Evolutionary conservation across 2,888 invertebrate species (phyloP), one percentile per base, ranked within the genome.

Genomic region (Synergus itoensis): DNA sequence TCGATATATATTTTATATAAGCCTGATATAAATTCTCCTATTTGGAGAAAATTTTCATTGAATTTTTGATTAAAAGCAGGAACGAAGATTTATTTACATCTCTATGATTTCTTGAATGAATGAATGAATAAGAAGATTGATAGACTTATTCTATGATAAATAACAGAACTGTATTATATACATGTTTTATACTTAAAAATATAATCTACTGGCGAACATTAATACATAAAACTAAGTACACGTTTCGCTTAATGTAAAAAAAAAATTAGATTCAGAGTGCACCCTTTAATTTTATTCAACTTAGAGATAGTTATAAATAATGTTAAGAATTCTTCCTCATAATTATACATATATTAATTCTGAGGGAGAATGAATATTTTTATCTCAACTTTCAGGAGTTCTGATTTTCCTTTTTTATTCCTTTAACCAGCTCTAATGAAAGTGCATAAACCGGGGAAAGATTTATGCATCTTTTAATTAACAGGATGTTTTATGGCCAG

Each of bases 181-280:
- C 53, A 73, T 36, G 1, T 53, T 60, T n/a, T 53, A 28, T n/a
- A 65, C 64, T 40, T 53, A 73, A 73, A 36, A 73, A 73, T 73
- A 53, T 73, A 73, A 73, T n/a, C 53, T 73, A 53, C 53, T 73
- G n/a, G 53, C 53, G 48, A 76, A 21, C 36, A 64, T 41, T 64
- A 75, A 79, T 64, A 79, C 57, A 79, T 16, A 28, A 36, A 53
- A 75, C 43, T 57, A 73, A 28, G 78, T 73, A 78, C 57, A 60
- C 43, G 43, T 69, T 28, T 40, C 67, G 45, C 48, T 73, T 48
- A 69, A 53, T n/a, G 53, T 73, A 73, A 48, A 73, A 73, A 73
- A 73, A 28, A 28, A 1, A 21, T 36, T n/a, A n/a, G n/a, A 1
- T 40, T 73, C 40, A 73, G 4, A 36, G 53, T 53, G 69, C 69